Evolutionary conservation across 64 coral and sea anemone genomes (phyloP).

Genomic region (Dendrophyllia cribrosa): DNA sequence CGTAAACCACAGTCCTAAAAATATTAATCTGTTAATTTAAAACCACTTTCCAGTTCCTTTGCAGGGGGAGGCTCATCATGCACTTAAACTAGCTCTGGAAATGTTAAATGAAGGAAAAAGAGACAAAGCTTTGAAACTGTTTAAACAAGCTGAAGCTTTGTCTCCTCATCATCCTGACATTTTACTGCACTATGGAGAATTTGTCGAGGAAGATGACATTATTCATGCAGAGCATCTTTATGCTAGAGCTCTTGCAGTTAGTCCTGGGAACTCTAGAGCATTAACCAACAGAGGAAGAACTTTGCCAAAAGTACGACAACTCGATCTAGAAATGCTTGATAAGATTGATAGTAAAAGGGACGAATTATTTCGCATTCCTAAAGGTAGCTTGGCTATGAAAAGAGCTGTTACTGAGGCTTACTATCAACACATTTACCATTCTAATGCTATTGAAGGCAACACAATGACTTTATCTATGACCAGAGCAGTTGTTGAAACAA

Average conservation of each 20-base stretch:
- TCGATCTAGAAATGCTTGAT: conserved; percentile 94
- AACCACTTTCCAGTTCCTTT: conserved; percentile 73
- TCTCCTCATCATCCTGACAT: conserved; percentile 95
- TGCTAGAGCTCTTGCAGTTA: conserved; percentile 74
- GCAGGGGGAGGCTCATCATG: conserved; percentile 82
- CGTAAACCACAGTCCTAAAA: no score
- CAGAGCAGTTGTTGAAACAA: conserved; percentile 94
- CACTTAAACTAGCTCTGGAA: conserved; percentile 81
- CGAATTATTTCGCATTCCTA: conserved; percentile 83
- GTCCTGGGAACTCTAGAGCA: conserved; percentile 79
- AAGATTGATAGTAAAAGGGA: conserved; percentile 92
- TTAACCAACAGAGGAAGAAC: conserved; percentile 90
- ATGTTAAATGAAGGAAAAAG: conserved; percentile 90
- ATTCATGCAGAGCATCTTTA: conserved; percentile 94
- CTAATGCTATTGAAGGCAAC: conserved; percentile 99
- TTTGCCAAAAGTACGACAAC: conserved; percentile 93
- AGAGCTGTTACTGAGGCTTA: conserved; percentile 95
- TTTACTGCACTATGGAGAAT: conserved; percentile 92
- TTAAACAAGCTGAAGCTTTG: conserved; percentile 90
- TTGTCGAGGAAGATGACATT: conserved; percentile 89
- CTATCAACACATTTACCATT: conserved; percentile 97
- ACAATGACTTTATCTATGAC: conserved; percentile 99
- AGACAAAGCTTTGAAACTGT: conserved; percentile 90
- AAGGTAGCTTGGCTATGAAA: conserved; percentile 85
- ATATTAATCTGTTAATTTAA: not conserved